Evolutionary conservation across 2,113 vertebrate species (phyloP), one percentile per base, ranked within the genome.

Genomic region (Suricata suricatta): DNA sequence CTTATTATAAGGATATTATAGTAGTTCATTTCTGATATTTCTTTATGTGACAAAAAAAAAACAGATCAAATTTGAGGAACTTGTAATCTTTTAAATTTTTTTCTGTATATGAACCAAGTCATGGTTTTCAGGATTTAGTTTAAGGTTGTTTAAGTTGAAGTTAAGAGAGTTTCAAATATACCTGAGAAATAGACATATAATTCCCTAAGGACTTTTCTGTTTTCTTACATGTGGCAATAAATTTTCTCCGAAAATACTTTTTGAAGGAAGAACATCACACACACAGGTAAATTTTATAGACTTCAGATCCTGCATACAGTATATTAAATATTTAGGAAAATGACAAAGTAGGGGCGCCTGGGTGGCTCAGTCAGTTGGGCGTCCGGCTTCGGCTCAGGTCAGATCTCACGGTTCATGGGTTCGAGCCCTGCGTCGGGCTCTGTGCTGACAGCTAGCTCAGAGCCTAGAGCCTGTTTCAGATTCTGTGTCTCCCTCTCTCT

Each of bases 81-180:
- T 83, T 91, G 6, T 60, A 54, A 54, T 84, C 38, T 86, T 47
- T 77, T 91, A 41, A 41, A 50, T 83, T 77, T 82, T 81, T 76
- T 88, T 2, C 31, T 74, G 4, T 27, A 64, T 57, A 15, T 52
- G 35, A 83, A 66, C 88, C 80, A 66, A 77, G 33, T 80, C 14
- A 12, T 16, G 38, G 25, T 82, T 96, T 93, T 88, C 60, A 91
- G 68, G 69, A 94, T 88, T 64, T 23, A 90, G n/a, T 94, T 89
- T 86, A 29, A 38, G 80, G 27, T 31, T 47, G 27, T 47, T 76
- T 31, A 63, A 66, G 10, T 27, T n/a, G 79, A 41, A 68, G 27
- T 68, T 89, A 79, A 92, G 44, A 72, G 41, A 13, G 15, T 52
- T 90, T 90, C 21, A 57, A 84, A 74, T 31, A 52, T 54, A 80